Evolutionary conservation across 2,113 vertebrate species (phyloP), one percentile per base, ranked within the genome.

Genomic region (Tricholaema leucomelas): DNA sequence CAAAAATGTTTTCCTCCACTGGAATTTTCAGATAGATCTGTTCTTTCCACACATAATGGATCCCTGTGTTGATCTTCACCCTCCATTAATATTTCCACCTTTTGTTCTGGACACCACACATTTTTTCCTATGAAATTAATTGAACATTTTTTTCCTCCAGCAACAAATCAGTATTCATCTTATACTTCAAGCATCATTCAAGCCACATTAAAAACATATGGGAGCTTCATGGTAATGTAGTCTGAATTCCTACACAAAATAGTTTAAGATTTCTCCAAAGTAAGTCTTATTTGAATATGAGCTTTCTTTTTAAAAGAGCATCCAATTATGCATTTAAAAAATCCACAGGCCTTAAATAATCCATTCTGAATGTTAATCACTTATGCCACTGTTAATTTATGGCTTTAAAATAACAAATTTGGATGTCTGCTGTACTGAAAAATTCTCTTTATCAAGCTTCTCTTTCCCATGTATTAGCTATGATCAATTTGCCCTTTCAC

Each of bases 91-190:
- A 76, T 85, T 87, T 96, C 95, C 5, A 44, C 72, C 81, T 90
- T 92, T 87, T 96, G 82, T 87, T 97, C 97, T 88, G 92, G 89
- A 90, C 67, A 91, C 83, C 81, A 36, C 59, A 73, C 31, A 52
- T 4, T 69, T 95, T 90, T 95, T 93, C 93, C 97, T 98, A 71
- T 14, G 21, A 95, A 93, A 95, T 92, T 65, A 90, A 96, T 0
- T 80, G 31, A 60, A 19, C 4, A 4, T 15, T 16, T 59, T 79
- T 64, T 89, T 18, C 13, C 48, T 28, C 5, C 24, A 66, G n/a
- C 17, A 65, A 42, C 10, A 72, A n/a, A 78, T 30, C 42, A 10
- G 25, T 85, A 85, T 91, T 88, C 55, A 73, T 31, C 33, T 81
- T 8, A 33, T 44, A 87, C 4, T 66, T 90, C 18, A 65, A 73